Base-by-base conservation (phyloP, 2,888 invertebrate genomes). In the Pseudococcus longispinus region DNA sequence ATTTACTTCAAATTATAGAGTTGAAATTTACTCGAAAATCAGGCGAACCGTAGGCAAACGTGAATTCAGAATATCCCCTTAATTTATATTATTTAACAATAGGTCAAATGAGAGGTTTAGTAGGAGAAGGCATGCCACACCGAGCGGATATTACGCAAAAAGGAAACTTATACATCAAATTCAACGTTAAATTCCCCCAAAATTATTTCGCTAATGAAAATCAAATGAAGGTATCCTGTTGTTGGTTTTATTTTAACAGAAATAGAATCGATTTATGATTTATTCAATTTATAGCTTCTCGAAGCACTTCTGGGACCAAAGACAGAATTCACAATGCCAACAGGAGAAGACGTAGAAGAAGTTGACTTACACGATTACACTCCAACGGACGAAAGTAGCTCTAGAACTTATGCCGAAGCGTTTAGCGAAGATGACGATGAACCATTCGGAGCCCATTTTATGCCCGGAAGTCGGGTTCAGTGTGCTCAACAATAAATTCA, bases 61-160 rank as follows among this genome's bases (percentile, higher is more conserved):
- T n/a, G n/a, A n/a, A n/a, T n/a, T n/a, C n/a, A n/a, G n/a, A n/a
- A n/a, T n/a, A n/a, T n/a, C n/a, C n/a, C n/a, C n/a, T n/a, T n/a
- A n/a, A n/a, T n/a, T n/a, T n/a, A n/a, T n/a, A n/a, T n/a, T n/a
- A n/a, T n/a, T n/a, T n/a, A n/a, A n/a, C 3, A 11, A 29, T 93
- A 89, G 93, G 96, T 90, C 93, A 93, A 90, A 91, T 95, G 2
- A 96, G 95, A 90, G 94, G 94, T 88, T 94, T 98, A 87, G 92
- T 92, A 88, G 95, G 95, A 6, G 97, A 97, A 91, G 98, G 98
- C 29, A 98, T 98, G 97, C 98, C 98, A 0, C 92, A 93, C 55
- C 94, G 94, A 89, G 95, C 95, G 90, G 95, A 95, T 91, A 96
- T 96, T 8, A 95, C 95, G 90, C 95, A 96, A 89, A 95, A 94